Conservation (phyloP, 2,888 invertebrate species). For the Leptopilina drosophilae region DNA sequence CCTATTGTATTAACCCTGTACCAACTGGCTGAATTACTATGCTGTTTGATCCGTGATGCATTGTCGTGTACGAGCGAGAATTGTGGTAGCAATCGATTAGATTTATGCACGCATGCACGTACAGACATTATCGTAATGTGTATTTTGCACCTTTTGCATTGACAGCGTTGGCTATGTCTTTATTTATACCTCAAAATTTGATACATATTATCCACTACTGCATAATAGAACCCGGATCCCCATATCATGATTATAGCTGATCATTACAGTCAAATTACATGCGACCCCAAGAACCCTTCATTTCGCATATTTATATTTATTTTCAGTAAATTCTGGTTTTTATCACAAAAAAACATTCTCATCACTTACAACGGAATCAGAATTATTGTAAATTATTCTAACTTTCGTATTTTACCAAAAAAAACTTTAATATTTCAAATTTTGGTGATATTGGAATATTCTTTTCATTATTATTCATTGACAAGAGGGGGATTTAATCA, state of each 20-base stretch:
- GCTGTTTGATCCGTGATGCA: constrained; percentile 43
- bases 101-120: constrained; percentile 40
- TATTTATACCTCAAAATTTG: constrained; percentile 17
- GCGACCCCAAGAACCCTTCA: neutral
- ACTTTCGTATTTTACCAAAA: no score
- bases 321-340: no score
- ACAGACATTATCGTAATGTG: constrained; percentile 31
- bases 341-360: no score
- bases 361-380: no score
- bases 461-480: neutral
- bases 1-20: constrained; percentile 43
- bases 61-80: constrained; percentile 44
- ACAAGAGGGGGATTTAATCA: neutral
- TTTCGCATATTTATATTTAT: neutral
- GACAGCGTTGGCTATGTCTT: neutral
- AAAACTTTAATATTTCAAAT: no score
- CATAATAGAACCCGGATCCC: constrained; percentile 1
- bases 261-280: constrained; percentile 20
- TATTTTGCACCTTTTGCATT: constrained; percentile 36
- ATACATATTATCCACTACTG: constrained; percentile 13
- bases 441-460: neutral
- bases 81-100: constrained; percentile 46
- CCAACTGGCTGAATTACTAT: constrained; percentile 48
- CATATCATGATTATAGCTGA: constrained; percentile 21
- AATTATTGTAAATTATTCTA: no score